phyloP scores from a whole-genome alignment of 2,888 invertebrate genomes.

The Nomada fucata region DNA sequence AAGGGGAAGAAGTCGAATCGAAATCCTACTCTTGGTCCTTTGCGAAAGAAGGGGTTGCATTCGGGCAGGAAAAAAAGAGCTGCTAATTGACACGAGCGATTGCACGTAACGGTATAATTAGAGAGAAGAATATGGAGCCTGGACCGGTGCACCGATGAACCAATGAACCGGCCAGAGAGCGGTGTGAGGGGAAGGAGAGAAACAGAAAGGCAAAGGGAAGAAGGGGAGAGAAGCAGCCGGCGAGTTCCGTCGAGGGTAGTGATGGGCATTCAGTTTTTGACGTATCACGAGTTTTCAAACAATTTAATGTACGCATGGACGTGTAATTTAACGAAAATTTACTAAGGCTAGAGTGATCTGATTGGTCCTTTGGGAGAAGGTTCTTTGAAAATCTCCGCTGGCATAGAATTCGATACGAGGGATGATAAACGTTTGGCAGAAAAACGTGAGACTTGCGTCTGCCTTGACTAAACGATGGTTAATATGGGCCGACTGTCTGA shows the following conservation, averaged over 20 bases:
- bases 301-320: constrained; percentile 8
- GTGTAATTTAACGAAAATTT: not conserved
- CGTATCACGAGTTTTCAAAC: constrained; percentile 47
- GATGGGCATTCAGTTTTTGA: constrained; percentile 39
- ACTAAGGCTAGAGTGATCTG: too few relatives aligned
- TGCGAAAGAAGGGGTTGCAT: constrained; percentile 52
- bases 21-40: constrained; percentile 48
- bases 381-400: too few relatives aligned
- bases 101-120: constrained; percentile 76
- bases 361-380: too few relatives aligned
- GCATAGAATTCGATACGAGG: too few relatives aligned
- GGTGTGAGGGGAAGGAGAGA: constrained; percentile 53
- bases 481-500: too few relatives aligned
- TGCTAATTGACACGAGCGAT: constrained; percentile 76
- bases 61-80: constrained; percentile 71
- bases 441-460: too few relatives aligned
- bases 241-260: constrained; percentile 68
- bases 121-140: constrained; percentile 73
- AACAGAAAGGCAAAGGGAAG: constrained; percentile 67
- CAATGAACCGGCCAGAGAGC: constrained; percentile 66
- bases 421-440: too few relatives aligned
- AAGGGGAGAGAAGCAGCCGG: constrained; percentile 72
- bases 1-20: constrained; percentile 54
- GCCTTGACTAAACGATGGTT: too few relatives aligned
- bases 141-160: constrained; percentile 74